Base-by-base conservation (phyloP, 2,888 invertebrate species). In the Apotomis turbidana region DNA sequence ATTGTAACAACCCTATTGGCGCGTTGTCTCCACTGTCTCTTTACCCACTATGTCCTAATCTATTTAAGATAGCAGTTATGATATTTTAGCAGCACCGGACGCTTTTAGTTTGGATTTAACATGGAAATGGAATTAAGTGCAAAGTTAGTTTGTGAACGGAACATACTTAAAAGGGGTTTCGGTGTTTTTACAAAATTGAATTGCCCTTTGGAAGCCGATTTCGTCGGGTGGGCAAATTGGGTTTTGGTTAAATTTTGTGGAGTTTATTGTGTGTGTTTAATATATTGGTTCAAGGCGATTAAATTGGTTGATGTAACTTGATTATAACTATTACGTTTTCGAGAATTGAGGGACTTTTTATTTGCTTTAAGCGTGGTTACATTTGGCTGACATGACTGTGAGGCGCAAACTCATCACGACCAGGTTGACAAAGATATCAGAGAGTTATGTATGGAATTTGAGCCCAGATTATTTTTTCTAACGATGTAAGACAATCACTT, bases 21-120 rank as follows among this genome's bases (percentile, higher is more conserved):
- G 27, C 27, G 27, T 27, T 27, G 27, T 27, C 2, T 27, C 62
- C n/a, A 38, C 62, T 63, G 62, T n/a, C 36, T 9, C 36, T n/a
- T 10, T 15, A 13, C 0, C 58, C 13, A 41, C n/a, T 46, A 27
- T 9, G 9, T 15, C 55, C 55, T 71, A 71, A 71, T 66, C 64
- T 73, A 61, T 66, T 73, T 70, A 66, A 51, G 66, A 74, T 74
- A 52, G n/a, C 70, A 36, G 62, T 64, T 55, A 74, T 71, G 51
- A 57, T 71, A 68, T 71, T 71, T 60, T 44, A 59, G 58, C 36
- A 52, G 12, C 13, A 52, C 44, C 61, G 36, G 69, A 61, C 49
- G 71, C 69, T 74, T 74, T 71, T 66, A 71, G 71, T 74, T 60
- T 27, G 27, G 68, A 74, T 66, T 74, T 69, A 71, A 67, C 60